Percentiles rank a stretch among this genome's conserved stretches.
phyloP scores from a whole-genome alignment of 2,888 invertebrate species.

The Xylota sylvarum region DNA sequence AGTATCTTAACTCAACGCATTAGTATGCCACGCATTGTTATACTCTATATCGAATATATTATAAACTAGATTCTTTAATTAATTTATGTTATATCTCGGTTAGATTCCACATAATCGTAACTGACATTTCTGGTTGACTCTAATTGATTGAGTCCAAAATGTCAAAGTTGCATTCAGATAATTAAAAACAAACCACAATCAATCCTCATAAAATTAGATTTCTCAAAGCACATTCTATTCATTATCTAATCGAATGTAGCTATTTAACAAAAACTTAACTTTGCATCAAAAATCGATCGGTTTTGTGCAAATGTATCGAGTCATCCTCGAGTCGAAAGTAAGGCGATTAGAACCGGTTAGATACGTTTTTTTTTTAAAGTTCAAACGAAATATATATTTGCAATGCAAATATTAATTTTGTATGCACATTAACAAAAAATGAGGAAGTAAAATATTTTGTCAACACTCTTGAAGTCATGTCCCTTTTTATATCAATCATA shows the following conservation, averaged over 20 bases:
- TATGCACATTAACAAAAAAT: neutral
- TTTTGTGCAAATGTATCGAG: neutral
- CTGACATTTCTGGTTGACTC: neutral
- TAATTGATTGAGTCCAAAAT: slow-evolving; percentile 26
- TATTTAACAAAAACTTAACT: slow-evolving; percentile 14
- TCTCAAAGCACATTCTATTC: neutral
- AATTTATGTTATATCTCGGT: neutral
- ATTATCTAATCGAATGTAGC: slow-evolving; percentile 21
- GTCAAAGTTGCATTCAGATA: slow-evolving; percentile 33
- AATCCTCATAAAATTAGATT: neutral
- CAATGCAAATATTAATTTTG: slow-evolving; percentile 15
- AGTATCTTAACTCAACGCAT: neutral
- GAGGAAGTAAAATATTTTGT: slow-evolving; percentile 11
- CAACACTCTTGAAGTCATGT: neutral
- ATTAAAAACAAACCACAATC: slow-evolving; percentile 2
- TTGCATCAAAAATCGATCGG: slow-evolving; percentile 20
- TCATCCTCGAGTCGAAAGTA: neutral
- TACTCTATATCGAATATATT: neutral
- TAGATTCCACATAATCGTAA: neutral
- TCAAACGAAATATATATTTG: slow-evolving; percentile 27
- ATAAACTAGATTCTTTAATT: neutral
- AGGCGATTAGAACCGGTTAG: slow-evolving; percentile 9
- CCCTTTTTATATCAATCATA: neutral
- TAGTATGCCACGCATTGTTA: neutral
- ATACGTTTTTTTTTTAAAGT: neutral